Evolutionary conservation across 2,797 vertebrate genomes (phyloP).

Genomic region (Hozukius guyotensis): DNA sequence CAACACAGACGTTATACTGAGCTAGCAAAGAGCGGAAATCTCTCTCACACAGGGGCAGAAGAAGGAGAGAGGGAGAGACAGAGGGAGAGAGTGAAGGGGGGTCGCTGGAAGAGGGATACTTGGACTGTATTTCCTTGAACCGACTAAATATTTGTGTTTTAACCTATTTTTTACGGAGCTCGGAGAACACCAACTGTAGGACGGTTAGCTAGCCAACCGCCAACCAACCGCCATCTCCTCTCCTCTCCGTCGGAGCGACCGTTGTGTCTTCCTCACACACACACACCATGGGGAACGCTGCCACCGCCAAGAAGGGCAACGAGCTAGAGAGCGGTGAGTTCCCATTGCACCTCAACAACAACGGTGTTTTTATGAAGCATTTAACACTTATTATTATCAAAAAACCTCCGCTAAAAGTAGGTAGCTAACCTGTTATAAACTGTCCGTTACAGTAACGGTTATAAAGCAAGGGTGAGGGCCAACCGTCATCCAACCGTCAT

Average conservation of each 20-base stretch:
- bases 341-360: not conserved
- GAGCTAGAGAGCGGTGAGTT: slow-evolving; percentile 97
- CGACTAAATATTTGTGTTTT: not conserved
- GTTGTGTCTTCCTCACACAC: slow-evolving; percentile 75
- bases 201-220: slow-evolving; percentile 67
- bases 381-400: not conserved
- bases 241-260: slow-evolving; percentile 71
- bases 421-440: slow-evolving; percentile 19
- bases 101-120: slow-evolving; percentile 41
- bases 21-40: slow-evolving; percentile 52
- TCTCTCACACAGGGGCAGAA: slow-evolving; percentile 22
- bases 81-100: slow-evolving; percentile 26
- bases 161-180: slow-evolving; percentile 30
- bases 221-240: slow-evolving; percentile 60
- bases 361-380: not conserved
- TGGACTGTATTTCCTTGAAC: slow-evolving; percentile 2
- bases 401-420: not conserved
- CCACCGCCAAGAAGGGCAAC: slow-evolving; percentile 97
- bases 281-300: slow-evolving; percentile 93
- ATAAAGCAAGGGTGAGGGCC: slow-evolving; percentile 21
- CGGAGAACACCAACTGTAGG: slow-evolving; percentile 47
- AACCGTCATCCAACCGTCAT: slow-evolving; percentile 1
- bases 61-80: slow-evolving; percentile 35
- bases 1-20: slow-evolving; percentile 44
- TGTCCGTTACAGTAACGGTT: not conserved